Percentiles rank a stretch among this genome's conserved stretches.
Conservation (phyloP, 2,888 invertebrate genomes). For the Ephialtes manifestator region DNA sequence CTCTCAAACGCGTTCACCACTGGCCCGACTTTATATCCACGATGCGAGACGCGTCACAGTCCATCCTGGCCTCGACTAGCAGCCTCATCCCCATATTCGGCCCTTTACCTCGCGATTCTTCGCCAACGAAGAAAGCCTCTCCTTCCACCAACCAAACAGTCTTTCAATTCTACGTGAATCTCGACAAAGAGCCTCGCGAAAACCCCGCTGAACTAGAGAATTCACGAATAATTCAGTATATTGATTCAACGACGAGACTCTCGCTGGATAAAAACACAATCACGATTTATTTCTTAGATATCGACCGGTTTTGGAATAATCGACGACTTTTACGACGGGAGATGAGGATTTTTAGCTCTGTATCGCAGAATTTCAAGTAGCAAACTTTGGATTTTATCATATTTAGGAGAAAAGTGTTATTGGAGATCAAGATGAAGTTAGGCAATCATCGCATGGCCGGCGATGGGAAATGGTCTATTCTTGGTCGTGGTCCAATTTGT, state of each 20-base stretch:
- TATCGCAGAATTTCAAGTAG: slow-evolving; percentile 11
- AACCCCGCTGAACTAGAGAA: background rate
- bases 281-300: slow-evolving; percentile 23
- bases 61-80: slow-evolving; percentile 1
- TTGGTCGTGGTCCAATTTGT: too few relatives aligned
- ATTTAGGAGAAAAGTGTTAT: slow-evolving; percentile 16
- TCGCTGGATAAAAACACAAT: slow-evolving; percentile 9
- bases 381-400: background rate
- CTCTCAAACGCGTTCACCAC: slow-evolving; percentile 27
- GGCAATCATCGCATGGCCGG: background rate
- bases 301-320: slow-evolving; percentile 21
- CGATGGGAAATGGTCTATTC: too few relatives aligned
- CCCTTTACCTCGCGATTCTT: slow-evolving; percentile 36
- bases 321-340: background rate
- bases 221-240: slow-evolving; percentile 16
- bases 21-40: slow-evolving; percentile 32
- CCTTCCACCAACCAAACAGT: background rate
- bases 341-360: background rate
- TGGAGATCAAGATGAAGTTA: slow-evolving; percentile 45
- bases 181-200: background rate
- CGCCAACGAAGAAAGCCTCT: background rate
- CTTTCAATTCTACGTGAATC: slow-evolving; percentile 6
- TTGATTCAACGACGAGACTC: background rate
- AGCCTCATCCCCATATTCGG: slow-evolving; percentile 63
- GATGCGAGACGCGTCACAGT: slow-evolving; percentile 29